phyloP scores from a whole-genome alignment of 2,888 invertebrate genomes.

The Hybos culiciformis region DNA sequence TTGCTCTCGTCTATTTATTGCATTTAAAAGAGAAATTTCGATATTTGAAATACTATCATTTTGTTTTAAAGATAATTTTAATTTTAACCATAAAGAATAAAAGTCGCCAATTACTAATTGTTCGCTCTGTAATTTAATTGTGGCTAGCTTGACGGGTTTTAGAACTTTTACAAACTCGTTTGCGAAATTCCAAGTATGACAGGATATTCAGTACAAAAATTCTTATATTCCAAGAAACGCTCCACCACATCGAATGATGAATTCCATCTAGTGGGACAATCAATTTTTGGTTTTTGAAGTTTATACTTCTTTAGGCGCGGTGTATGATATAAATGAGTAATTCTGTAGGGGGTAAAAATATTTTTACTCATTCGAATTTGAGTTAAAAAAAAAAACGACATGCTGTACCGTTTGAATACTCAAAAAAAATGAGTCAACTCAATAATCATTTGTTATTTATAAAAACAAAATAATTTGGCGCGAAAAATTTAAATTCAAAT shows the following conservation, averaged over 20 bases:
- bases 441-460: too few species aligned
- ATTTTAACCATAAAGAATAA: background rate
- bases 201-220: conserved; percentile 1
- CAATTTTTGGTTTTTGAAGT: conserved; percentile 2
- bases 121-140: conserved; percentile 1
- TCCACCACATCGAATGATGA: conserved; percentile 2
- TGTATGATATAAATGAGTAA: too few species aligned
- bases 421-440: too few species aligned
- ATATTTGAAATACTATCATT: background rate
- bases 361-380: too few species aligned
- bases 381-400: too few species aligned
- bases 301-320: too few species aligned
- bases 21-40: background rate
- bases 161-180: background rate
- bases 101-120: background rate
- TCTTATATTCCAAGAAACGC: conserved; percentile 2
- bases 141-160: background rate
- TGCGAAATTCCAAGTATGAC: background rate
- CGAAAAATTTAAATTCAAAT: too few species aligned
- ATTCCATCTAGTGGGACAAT: background rate
- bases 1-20: background rate
- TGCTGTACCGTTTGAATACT: too few species aligned
- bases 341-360: too few species aligned
- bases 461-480: too few species aligned
- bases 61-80: background rate